Conservation (phyloP, 2,888 invertebrate species). For the Stenchaetothrips biformis region DNA sequence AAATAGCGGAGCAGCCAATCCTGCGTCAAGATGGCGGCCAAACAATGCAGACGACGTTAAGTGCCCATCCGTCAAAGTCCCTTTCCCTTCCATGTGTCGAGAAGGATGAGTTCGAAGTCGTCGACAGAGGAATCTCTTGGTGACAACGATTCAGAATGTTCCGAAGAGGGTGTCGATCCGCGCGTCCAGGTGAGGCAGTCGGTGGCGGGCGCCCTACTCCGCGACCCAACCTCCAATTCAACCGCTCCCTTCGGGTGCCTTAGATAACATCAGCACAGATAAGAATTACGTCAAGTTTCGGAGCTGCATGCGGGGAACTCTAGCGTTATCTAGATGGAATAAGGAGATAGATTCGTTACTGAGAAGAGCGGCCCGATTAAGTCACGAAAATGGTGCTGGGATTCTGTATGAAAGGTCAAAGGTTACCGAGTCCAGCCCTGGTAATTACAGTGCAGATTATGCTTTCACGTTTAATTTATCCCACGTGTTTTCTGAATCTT, state of each 20-base stretch:
- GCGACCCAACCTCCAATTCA: neutral
- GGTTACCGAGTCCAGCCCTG: neutral
- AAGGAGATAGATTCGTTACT: no score
- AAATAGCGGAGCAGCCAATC: no score
- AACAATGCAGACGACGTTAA: constrained; percentile 23
- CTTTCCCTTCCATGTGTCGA: neutral
- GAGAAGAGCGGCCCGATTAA: no score
- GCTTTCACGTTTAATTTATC: neutral
- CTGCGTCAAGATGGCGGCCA: constrained; percentile 17
- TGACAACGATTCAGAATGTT: constrained; percentile 18
- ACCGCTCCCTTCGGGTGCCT: neutral
- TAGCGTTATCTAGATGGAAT: no score
- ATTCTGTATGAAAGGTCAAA: neutral
- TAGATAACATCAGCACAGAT: neutral
- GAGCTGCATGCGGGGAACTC: no score
- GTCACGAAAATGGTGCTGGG: neutral
- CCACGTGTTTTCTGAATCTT: neutral
- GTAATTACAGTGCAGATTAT: neutral
- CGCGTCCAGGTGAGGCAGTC: neutral
- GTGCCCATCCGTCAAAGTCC: neutral
- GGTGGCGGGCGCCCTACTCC: neutral
- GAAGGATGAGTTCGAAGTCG: constrained; percentile 17
- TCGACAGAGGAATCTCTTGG: neutral
- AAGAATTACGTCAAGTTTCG: neutral
- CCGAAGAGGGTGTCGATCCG: constrained; percentile 10